Percentiles rank a stretch among this genome's conserved stretches.
These are phyloP conservation scores for Euproctis similis DNA, from an alignment of 2,888 invertebrate species.

Conservation along the genomic window DNA sequence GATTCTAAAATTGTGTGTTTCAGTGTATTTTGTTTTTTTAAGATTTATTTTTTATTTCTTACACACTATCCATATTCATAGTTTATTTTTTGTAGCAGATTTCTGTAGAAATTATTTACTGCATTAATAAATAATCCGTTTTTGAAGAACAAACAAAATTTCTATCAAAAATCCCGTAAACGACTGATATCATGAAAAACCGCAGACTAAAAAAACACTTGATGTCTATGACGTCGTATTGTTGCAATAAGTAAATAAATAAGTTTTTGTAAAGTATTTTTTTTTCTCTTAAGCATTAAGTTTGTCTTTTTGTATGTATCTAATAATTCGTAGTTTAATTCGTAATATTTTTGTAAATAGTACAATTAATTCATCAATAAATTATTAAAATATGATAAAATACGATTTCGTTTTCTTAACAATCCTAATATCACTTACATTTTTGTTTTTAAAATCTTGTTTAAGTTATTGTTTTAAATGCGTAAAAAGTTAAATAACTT, in stretches of 20 bases:
- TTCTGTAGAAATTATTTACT: slow-evolving; percentile 8
- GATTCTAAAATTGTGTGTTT: slow-evolving; percentile 27
- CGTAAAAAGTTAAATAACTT: too few species aligned
- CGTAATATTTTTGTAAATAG: neutral
- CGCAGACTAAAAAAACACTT: slow-evolving; percentile 23
- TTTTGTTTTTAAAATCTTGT: too few species aligned
- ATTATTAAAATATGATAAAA: neutral
- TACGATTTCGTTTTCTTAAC: too few species aligned
- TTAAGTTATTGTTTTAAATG: too few species aligned
- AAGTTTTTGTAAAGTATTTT: slow-evolving; percentile 46
- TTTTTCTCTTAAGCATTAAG: slow-evolving; percentile 14
- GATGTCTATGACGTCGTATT: slow-evolving; percentile 46
- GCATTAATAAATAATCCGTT: slow-evolving; percentile 7
- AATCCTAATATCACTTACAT: too few species aligned
- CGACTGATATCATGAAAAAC: slow-evolving; percentile 40
- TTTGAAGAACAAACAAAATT: slow-evolving; percentile 15
- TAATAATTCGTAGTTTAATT: slow-evolving; percentile 7
- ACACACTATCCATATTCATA: too few species aligned
- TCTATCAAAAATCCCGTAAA: slow-evolving; percentile 28
- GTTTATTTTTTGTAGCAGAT: too few species aligned
- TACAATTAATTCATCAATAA: neutral
- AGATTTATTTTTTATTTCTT: too few species aligned
- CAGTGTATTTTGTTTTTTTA: slow-evolving; percentile 10
- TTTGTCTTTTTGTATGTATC: slow-evolving; percentile 16
- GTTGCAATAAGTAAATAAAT: slow-evolving; percentile 62